Conservation (phyloP, 2,113 vertebrate species). For the Aspiorhynchus laticeps region DNA sequence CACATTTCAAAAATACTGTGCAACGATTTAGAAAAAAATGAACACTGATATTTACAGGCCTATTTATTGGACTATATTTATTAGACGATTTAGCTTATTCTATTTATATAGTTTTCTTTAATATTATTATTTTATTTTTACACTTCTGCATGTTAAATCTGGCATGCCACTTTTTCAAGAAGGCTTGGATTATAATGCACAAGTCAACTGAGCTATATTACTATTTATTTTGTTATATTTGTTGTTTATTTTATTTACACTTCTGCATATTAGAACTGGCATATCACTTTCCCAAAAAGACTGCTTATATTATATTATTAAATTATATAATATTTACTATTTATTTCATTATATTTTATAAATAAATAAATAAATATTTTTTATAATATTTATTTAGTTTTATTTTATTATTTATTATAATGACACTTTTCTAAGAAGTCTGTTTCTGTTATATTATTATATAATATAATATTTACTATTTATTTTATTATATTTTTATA, state of each 20-base stretch:
- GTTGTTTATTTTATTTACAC: background rate
- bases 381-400: too few relatives aligned
- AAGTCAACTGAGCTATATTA: background rate
- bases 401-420: too few relatives aligned
- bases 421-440: too few relatives aligned
- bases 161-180: background rate
- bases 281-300: too few relatives aligned
- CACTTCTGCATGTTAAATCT: background rate
- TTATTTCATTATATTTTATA: too few relatives aligned
- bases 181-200: background rate
- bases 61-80: background rate
- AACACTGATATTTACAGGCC: background rate
- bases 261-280: background rate
- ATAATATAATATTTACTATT: too few relatives aligned
- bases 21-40: background rate
- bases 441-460: too few relatives aligned
- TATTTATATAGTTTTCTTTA: background rate
- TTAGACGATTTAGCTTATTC: background rate
- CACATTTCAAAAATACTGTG: background rate
- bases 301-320: too few relatives aligned
- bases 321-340: too few relatives aligned
- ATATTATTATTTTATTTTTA: background rate
- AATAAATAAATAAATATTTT: too few relatives aligned
- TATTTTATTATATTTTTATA: too few relatives aligned
- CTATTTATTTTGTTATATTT: background rate